Percentiles rank a stretch among this genome's conserved stretches.
Conservation (phyloP, 2,797 vertebrate genomes). For the Pangasius mekongensis region DNA sequence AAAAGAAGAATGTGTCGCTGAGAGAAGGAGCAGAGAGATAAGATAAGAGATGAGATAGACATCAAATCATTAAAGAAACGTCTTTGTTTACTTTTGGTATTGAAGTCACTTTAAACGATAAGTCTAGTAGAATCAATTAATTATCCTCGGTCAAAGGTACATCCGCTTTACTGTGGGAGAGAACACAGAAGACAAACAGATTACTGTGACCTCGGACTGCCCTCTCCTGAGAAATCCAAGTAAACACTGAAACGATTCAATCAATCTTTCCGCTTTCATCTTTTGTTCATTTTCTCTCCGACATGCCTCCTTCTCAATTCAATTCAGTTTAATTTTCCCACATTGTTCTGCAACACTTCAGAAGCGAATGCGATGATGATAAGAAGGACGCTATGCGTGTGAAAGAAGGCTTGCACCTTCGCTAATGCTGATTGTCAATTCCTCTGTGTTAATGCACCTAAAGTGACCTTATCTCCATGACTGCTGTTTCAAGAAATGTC, state of each 20-base stretch:
- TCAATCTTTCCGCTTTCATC: conserved; percentile 5
- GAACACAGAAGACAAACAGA: conserved; percentile 53
- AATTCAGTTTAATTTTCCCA: conserved; percentile 2
- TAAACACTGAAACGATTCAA: conserved; percentile 37
- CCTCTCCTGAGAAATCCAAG: conserved; percentile 51
- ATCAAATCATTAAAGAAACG: conserved; percentile 66
- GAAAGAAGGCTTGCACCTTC: conserved; percentile 50
- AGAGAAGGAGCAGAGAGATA: conserved; percentile 35
- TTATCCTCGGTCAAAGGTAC: conserved; percentile 62
- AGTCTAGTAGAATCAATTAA: conserved; percentile 62
- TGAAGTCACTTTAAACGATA: conserved; percentile 58
- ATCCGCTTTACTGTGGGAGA: conserved; percentile 49
- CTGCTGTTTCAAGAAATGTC: conserved; percentile 51
- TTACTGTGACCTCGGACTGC: conserved; percentile 59
- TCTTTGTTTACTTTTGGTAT: conserved; percentile 57
- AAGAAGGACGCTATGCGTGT: conserved; percentile 36
- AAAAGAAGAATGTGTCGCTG: conserved; percentile 29
- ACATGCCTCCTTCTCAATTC: conserved; percentile 21
- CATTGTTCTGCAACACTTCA: conserved; percentile 30
- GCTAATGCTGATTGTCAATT: conserved; percentile 53
- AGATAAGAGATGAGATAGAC: conserved; percentile 62
- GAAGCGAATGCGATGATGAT: conserved; percentile 25
- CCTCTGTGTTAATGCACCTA: conserved; percentile 55
- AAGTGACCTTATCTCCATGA: conserved; percentile 54
- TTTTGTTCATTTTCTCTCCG: conserved; percentile 11